A percentile compares a stretch with the other conserved stretches of the same genome.
Evolutionary conservation across 2,113 vertebrate genomes (phyloP).

Genomic region (Heterochromis multidens): DNA sequence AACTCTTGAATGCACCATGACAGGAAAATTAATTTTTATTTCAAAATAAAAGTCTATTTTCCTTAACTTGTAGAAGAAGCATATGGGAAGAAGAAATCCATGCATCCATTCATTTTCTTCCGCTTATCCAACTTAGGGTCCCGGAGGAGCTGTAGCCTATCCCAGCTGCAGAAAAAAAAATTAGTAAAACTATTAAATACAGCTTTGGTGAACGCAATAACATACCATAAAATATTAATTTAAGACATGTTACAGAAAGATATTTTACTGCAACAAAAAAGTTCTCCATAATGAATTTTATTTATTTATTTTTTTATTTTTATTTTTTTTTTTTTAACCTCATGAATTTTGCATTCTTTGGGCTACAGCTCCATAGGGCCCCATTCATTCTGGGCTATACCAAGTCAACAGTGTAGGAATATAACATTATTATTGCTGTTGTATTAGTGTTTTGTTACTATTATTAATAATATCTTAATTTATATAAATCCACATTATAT

Average conservation of each 20-base stretch:
- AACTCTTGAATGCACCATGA: accelerated
- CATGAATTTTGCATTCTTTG: too few species aligned
- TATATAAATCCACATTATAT: not conserved
- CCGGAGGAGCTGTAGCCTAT: too few species aligned
- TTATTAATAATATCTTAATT: not conserved
- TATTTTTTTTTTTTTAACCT: too few species aligned
- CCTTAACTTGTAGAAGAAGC: not conserved
- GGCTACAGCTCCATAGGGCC: not conserved
- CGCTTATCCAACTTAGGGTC: too few species aligned
- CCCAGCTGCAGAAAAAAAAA: too few species aligned
- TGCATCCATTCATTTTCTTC: too few species aligned
- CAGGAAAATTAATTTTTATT: not conserved
- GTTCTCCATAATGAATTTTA: not conserved
- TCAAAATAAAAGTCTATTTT: constrained; percentile 46
- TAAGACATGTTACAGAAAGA: not conserved
- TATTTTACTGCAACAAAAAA: not conserved
- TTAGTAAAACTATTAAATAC: too few species aligned
- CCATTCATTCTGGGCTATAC: not conserved
- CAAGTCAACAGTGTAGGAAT: not conserved
- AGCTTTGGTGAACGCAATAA: not conserved
- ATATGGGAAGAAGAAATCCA: accelerated
- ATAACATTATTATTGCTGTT: not conserved
- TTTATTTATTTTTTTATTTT: not conserved
- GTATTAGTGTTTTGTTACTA: not conserved
- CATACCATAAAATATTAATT: not conserved